Conservation (phyloP, 2,888 invertebrate species). For the Tuta absoluta region DNA sequence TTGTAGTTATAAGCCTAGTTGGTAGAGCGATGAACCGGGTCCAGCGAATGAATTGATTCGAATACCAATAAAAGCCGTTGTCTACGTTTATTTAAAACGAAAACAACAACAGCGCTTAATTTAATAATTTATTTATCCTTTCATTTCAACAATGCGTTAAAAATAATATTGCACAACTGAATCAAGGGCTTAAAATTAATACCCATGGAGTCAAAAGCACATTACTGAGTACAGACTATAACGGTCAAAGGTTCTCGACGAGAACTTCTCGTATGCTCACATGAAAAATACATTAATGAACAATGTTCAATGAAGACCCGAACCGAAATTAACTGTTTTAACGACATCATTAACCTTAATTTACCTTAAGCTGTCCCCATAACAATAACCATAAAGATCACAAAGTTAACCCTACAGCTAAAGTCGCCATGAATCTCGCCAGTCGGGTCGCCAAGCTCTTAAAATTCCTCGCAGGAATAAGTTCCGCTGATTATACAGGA, state of each 20-base stretch:
- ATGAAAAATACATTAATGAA: slow-evolving; percentile 4
- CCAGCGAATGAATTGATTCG: too few relatives aligned
- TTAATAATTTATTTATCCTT: too few relatives aligned
- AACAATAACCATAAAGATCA: slow-evolving; percentile 14
- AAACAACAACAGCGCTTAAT: too few relatives aligned
- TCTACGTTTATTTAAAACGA: too few relatives aligned
- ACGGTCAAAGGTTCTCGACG: background rate
- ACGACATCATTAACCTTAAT: slow-evolving; percentile 22
- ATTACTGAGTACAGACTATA: background rate
- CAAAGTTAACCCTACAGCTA: slow-evolving; percentile 12
- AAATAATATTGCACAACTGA: background rate
- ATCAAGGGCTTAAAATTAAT: background rate
- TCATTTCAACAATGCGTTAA: background rate
- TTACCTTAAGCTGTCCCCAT: slow-evolving; percentile 12
- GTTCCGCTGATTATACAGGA: slow-evolving; percentile 6
- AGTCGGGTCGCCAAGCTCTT: background rate
- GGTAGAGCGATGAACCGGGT: too few relatives aligned
- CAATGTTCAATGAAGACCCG: background rate
- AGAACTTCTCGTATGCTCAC: background rate
- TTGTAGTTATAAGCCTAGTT: too few relatives aligned
- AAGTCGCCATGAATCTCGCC: slow-evolving; percentile 5
- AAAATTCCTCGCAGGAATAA: slow-evolving; percentile 19
- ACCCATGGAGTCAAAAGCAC: background rate
- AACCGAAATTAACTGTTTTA: slow-evolving; percentile 18
- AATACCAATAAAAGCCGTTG: too few relatives aligned